Conservation (phyloP, 2,888 invertebrate species). For the Eristalinus sepulchralis region DNA sequence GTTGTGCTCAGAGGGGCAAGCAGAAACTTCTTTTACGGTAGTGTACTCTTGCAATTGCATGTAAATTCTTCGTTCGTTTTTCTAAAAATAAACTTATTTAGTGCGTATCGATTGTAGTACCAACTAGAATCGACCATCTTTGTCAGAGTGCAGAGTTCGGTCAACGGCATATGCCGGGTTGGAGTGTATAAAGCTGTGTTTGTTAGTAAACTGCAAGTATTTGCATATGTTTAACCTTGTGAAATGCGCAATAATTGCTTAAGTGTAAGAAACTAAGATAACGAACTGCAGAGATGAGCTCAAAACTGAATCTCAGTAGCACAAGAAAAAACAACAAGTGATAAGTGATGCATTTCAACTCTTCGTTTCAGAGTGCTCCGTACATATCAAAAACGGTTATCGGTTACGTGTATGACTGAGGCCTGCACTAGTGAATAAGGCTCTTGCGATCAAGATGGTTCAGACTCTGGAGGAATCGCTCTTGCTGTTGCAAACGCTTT, state of each 20-base stretch:
- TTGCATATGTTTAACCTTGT: not conserved
- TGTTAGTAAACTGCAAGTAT: not conserved
- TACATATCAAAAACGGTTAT: conserved; percentile 50
- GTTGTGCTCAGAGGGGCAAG: not conserved
- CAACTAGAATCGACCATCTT: not conserved
- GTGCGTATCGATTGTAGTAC: not conserved
- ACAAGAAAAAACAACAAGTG: not conserved
- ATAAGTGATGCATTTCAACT: conserved; percentile 29
- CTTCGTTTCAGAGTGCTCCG: conserved; percentile 1
- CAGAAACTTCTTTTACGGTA: conserved; percentile 9
- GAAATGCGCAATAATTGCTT: not conserved
- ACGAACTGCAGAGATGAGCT: conserved; percentile 19
- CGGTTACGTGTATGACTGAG: conserved; percentile 34
- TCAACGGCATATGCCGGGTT: not conserved
- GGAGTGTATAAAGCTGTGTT: conserved; percentile 15
- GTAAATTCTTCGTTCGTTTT: conserved; percentile 5
- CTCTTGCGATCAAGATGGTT: conserved; percentile 34
- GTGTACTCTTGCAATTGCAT: conserved; percentile 5
- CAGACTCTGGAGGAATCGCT: conserved; percentile 25
- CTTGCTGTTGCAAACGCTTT: conserved; percentile 25
- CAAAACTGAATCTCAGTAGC: not conserved
- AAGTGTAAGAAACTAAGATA: conserved; percentile 31
- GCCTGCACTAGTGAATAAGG: conserved; percentile 32
- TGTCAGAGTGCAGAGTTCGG: not conserved
- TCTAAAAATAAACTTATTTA: conserved; percentile 27